Conservation (phyloP, 2,888 invertebrate genomes). For the Meteorus cinctellus region DNA sequence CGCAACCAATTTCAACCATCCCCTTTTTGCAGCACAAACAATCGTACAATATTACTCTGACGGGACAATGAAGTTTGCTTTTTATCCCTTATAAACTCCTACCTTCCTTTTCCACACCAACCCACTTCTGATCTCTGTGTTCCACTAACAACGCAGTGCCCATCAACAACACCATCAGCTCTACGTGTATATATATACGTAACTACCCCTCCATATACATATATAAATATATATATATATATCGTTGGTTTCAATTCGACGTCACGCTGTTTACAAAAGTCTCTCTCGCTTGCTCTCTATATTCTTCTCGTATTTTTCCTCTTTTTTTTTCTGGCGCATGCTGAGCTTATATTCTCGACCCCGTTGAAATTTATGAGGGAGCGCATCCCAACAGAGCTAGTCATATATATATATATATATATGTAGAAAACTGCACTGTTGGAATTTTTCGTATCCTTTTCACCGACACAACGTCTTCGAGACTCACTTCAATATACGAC, state of each 20-base stretch:
- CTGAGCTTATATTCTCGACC: not conserved
- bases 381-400: not conserved
- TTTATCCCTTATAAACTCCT: not conserved
- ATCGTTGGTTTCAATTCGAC: not conserved
- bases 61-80: slow-evolving; percentile 1
- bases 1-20: not conserved
- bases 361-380: slow-evolving; percentile 4
- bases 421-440: not conserved
- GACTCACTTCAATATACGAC: not conserved
- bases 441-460: not conserved
- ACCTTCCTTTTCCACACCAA: not conserved
- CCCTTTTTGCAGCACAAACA: not conserved
- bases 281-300: not conserved
- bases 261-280: slow-evolving; percentile 23
- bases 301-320: not conserved
- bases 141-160: slow-evolving; percentile 4
- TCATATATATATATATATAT: not conserved
- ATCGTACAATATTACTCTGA: not conserved
- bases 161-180: slow-evolving; percentile 1
- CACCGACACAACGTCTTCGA: not conserved
- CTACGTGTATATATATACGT: not conserved
- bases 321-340: not conserved
- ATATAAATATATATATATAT: not conserved
- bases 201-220: not conserved
- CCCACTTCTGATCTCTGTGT: not conserved